Conservation (phyloP, 2,797 vertebrate genomes). For the Amniataba percoides region DNA sequence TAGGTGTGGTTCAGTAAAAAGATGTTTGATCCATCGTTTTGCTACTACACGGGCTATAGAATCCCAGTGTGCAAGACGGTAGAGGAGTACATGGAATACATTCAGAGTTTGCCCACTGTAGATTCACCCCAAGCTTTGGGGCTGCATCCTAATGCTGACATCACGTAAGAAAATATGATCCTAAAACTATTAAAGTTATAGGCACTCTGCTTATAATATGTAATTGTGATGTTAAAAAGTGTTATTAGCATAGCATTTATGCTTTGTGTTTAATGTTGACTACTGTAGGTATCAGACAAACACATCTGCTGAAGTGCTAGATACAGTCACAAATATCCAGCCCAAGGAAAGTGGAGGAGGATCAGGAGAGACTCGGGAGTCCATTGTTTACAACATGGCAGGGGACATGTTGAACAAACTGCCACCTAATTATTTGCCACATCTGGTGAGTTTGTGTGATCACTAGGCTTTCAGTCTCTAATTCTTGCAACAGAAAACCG, state of each 20-base stretch:
- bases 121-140: conserved; percentile 84
- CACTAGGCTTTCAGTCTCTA: not conserved
- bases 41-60: conserved; percentile 89
- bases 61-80: conserved; percentile 87
- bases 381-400: conserved; percentile 85
- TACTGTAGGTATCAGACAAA: conserved; percentile 88
- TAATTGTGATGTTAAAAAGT: not conserved
- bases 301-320: conserved; percentile 85
- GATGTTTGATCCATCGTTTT: conserved; percentile 86
- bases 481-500: not conserved
- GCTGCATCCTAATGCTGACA: conserved; percentile 78
- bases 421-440: conserved; percentile 86
- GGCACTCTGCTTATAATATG: not conserved
- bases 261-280: conserved; percentile 26
- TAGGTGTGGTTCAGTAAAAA: conserved; percentile 91
- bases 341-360: conserved; percentile 88
- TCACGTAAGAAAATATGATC: conserved; percentile 63
- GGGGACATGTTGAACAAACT: conserved; percentile 90
- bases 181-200: not conserved
- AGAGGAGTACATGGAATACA: conserved; percentile 87
- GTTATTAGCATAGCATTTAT: not conserved
- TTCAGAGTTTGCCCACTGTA: conserved; percentile 84
- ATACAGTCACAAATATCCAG: conserved; percentile 90
- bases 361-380: conserved; percentile 87
- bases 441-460: conserved; percentile 81